Base-by-base conservation (phyloP, 1,140 invertebrate genomes). In the Polypedilum vanderplanki region DNA sequence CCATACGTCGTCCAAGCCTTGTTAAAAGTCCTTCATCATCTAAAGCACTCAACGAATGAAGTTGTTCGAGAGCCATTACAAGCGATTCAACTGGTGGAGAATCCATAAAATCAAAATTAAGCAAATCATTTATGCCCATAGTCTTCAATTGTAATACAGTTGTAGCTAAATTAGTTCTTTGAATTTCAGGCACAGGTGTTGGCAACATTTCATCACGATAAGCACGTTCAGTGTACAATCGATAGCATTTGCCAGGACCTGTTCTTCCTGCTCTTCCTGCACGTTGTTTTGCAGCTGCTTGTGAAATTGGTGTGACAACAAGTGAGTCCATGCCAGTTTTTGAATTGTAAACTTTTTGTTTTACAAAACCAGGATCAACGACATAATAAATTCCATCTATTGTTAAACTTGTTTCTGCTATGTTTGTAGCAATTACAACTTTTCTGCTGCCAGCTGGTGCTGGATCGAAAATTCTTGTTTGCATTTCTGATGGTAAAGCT, bases 41-140 rank as follows among this genome's bases (percentile, higher is more conserved):
- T 77, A 83, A 76, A 33, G 82, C 82, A 18, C 94, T 95, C 74
- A 99, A 85, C 83, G 99, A 99, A 85, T 99, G 99, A 9, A 99
- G 86, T 74, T 99, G 85, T 86, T 99, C 98, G 75, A 99, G 83
- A 1, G 98, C 98, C 82, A 98, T 85, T 98, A 99, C 99, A n/a
- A 99, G 85, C 0, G 98, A 99, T 87, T 99, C 98, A 0, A 98
- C 98, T n/a, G 98, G 98, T 22, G 98, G 98, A 17, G 98, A 98
- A 86, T 99, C 98, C 98, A 99, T 99, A 83, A 99, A 99, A 85
- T 99, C 98, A 85, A 99, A 99, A 84, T 99, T 98, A 41, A 99
- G 98, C 78, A 99, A 85, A 86, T 99, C 98, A 82, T 99, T 97
- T 79, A 99, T 99, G 77, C 98, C 98, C 46, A 99, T 87, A 85